Evolutionary conservation across 2,113 vertebrate genomes (phyloP).

Genomic region (Merops nubicus): DNA sequence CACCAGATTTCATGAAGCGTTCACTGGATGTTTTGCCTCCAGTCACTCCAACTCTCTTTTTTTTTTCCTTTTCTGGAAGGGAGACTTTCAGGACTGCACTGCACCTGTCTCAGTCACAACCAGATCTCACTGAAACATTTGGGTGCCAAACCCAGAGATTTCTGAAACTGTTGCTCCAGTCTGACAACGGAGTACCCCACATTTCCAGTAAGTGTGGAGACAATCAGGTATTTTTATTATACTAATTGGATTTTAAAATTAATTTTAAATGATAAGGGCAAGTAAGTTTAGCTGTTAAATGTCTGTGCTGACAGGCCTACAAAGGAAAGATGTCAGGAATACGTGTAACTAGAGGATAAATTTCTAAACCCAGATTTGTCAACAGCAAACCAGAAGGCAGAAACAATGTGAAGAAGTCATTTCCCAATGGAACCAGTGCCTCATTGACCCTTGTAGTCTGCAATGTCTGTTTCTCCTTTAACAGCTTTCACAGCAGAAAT

Average conservation of each 20-base stretch:
- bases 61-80: not conserved
- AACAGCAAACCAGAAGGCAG: conserved; percentile 28
- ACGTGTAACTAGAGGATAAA: not conserved
- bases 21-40: not conserved
- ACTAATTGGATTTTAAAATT: not conserved
- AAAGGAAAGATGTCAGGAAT: not conserved
- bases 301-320: not conserved
- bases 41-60: not conserved
- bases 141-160: not conserved
- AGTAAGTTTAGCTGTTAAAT: not conserved
- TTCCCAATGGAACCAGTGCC: conserved; percentile 24
- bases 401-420: conserved; percentile 36
- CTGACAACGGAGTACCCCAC: not conserved
- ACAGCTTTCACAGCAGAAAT: not conserved
- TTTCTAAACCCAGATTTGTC: not conserved
- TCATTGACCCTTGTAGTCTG: conserved; percentile 37
- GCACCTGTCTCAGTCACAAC: not conserved
- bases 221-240: not conserved
- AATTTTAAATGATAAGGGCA: not conserved
- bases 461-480: conserved; percentile 48
- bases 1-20: not conserved
- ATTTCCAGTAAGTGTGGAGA: not conserved
- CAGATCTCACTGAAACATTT: not conserved
- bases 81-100: not conserved
- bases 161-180: not conserved